Evolutionary conservation across 1,140 invertebrate species (phyloP).

Genomic region (Drosophila insularis): DNA sequence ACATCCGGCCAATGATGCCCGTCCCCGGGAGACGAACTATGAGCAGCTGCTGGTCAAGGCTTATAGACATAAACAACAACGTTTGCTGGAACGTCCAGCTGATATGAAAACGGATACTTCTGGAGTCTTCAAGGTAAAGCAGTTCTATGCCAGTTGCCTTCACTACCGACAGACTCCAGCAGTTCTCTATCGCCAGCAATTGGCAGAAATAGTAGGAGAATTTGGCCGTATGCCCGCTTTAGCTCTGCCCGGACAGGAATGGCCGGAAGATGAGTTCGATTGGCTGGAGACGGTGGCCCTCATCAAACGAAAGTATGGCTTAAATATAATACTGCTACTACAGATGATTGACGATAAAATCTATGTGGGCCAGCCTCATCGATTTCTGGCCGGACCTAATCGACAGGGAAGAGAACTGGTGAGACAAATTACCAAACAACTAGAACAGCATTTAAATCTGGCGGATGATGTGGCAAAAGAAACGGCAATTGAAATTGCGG

Average conservation of each 20-base stretch:
- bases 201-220: slow-evolving; percentile 54
- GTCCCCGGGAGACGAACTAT: slow-evolving; percentile 61
- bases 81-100: slow-evolving; percentile 47
- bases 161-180: slow-evolving; percentile 28
- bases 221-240: slow-evolving; percentile 65
- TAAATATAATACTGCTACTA: slow-evolving; percentile 61
- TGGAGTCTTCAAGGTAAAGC: slow-evolving; percentile 51
- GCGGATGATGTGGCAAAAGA: slow-evolving; percentile 24
- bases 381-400: slow-evolving; percentile 22
- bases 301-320: slow-evolving; percentile 63
- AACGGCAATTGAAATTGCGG: slow-evolving; percentile 44
- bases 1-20: slow-evolving; percentile 59
- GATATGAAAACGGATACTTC: slow-evolving; percentile 31
- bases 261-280: slow-evolving; percentile 55
- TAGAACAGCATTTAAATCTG: slow-evolving; percentile 47
- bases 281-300: slow-evolving; percentile 59
- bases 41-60: slow-evolving; percentile 50
- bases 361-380: slow-evolving; percentile 63
- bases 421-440: slow-evolving; percentile 12
- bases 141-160: slow-evolving; percentile 69
- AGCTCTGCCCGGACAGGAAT: slow-evolving; percentile 27
- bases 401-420: slow-evolving; percentile 5
- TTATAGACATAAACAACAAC: slow-evolving; percentile 65
- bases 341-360: slow-evolving; percentile 37
- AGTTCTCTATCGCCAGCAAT: slow-evolving; percentile 31